Evolutionary conservation across 1,140 invertebrate species (phyloP).

Genomic region (Chironomus striatipennis): DNA sequence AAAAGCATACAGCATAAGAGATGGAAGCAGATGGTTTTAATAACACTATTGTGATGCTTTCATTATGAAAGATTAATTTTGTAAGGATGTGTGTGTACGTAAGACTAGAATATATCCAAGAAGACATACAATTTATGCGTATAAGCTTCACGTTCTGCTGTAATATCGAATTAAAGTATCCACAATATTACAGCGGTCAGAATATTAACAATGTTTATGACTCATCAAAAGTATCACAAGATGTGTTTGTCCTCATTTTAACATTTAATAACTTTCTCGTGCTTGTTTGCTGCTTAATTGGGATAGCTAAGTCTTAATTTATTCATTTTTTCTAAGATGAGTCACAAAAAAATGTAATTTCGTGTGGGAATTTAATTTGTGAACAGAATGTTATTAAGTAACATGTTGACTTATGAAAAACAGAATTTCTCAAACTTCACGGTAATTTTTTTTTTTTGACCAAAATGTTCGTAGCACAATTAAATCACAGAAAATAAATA

Average conservation of each 20-base stretch:
- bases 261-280: not conserved
- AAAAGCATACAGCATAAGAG: not conserved
- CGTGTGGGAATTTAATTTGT: too few species aligned
- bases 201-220: not conserved
- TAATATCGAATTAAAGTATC: too few species aligned
- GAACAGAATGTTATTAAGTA: too few species aligned
- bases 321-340: too few species aligned
- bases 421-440: too few species aligned
- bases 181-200: not conserved
- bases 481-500: too few species aligned
- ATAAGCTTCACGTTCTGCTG: too few species aligned
- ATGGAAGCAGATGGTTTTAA: constrained; percentile 21
- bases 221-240: not conserved
- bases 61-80: constrained; percentile 22
- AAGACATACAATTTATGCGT: not conserved
- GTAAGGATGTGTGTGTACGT: not conserved
- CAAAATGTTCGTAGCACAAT: too few species aligned
- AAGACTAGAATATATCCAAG: not conserved
- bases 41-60: constrained; percentile 11
- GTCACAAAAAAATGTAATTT: too few species aligned
- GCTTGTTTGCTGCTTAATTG: not conserved
- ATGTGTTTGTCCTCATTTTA: not conserved
- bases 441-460: too few species aligned
- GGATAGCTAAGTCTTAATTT: not conserved
- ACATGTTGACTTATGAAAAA: too few species aligned